Evolutionary conservation across 92 coral and sea anemone species (phyloP), one percentile per base, ranked within the genome.

Genomic region (Parazoanthus swiftii): DNA sequence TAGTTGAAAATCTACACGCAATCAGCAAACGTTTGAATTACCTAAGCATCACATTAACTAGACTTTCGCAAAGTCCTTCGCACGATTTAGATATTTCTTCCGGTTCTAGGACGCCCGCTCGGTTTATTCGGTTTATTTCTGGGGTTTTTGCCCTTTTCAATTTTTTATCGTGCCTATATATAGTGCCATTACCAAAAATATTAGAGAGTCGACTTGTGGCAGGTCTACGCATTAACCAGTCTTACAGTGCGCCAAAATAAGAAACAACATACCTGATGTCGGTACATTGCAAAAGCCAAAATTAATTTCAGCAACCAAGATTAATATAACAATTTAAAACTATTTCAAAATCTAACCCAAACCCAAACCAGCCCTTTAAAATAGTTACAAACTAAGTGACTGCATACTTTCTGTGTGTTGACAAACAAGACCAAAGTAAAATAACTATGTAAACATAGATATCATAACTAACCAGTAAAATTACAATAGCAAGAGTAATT

Each of bases 361-460:
- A 65, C 71, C 71, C 71, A 65, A 65, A 65, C 71, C 71, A 65
- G 71, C 71, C 71, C 71, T 65, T 65, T 65, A 65, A 65, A 65
- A 65, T 65, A 65, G 71, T 65, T 65, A 65, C 71, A 65, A 65
- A 65, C 71, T 65, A 65, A 65, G 71, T 65, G 71, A 65, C 71
- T 65, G 71, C 71, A 65, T 65, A 65, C 71, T 1, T 65, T 65
- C 71, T 65, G 71, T 65, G 71, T 65, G 71, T 65, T 65, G 71
- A 65, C 71, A 65, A 65, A 65, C 71, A 65, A 65, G 71, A 10
- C 71, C 15, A 65, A 65, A 65, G 71, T 5, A 65, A 65, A 65
- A 65, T 65, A 65, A 65, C 4, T 65, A 65, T 65, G 71, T 65
- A 65, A 65, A 65, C 71, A 65, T 65, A 65, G 71, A 65, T 65